Percentiles rank a stretch among this genome's conserved stretches.
These are phyloP conservation scores for Toxonevra muliebris DNA, from an alignment of 2,888 invertebrate species.

Conservation along the genomic window DNA sequence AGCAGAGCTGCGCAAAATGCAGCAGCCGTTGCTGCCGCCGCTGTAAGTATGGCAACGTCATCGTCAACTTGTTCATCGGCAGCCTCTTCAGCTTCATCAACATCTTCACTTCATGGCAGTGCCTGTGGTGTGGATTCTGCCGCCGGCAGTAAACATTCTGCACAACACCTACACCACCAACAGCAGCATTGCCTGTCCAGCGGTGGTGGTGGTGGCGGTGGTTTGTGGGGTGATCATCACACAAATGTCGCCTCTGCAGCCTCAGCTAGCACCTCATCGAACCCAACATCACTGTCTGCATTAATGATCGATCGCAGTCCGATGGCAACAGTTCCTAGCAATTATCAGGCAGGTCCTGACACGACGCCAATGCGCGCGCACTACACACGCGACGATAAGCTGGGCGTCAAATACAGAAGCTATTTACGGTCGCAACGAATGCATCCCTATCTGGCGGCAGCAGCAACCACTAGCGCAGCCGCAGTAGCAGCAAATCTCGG, in stretches of 20 bases:
- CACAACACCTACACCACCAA: conserved; percentile 54
- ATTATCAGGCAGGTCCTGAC: conserved; percentile 66
- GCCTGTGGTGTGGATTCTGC: too few relatives aligned
- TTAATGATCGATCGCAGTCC: conserved; percentile 63
- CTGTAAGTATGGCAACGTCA: conserved; percentile 11
- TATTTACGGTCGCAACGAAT: conserved; percentile 69
- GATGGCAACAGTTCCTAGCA: conserved; percentile 66
- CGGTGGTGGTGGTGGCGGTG: conserved; percentile 46
- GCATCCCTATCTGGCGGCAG: conserved; percentile 69
- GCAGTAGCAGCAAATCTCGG: conserved; percentile 54
- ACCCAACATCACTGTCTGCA: conserved; percentile 48
- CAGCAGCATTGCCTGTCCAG: conserved; percentile 48
- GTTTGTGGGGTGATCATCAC: conserved; percentile 51
- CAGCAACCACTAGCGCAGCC: conserved; percentile 65
- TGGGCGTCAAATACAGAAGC: conserved; percentile 70
- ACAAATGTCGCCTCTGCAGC: conserved; percentile 41
- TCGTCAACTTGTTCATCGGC: conserved; percentile 47
- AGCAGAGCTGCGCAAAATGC: conserved; percentile 46
- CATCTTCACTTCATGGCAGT: not conserved
- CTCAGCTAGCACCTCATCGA: conserved; percentile 42
- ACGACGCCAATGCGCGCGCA: conserved; percentile 55
- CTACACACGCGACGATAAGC: conserved; percentile 48
- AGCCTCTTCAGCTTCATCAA: conserved; percentile 50
- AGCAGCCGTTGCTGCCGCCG: conserved; percentile 8
- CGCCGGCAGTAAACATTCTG: conserved; percentile 11